Base-by-base conservation (phyloP, 1,140 invertebrate species). In the Xylocopa sonorina region DNA sequence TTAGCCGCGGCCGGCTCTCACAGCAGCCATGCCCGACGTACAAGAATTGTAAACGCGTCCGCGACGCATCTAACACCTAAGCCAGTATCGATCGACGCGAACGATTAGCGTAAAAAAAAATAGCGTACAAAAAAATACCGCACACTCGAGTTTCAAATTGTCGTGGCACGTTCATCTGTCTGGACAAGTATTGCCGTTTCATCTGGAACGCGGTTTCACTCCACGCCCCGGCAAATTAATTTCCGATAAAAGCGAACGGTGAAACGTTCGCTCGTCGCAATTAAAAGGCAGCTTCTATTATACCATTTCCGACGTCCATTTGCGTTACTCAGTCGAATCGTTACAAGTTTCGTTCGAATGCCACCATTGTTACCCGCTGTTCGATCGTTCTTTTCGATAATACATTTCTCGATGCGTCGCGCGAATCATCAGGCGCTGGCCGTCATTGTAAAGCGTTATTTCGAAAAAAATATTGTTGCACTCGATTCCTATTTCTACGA, bases 1-100 rank as follows among this genome's bases (percentile, higher is more conserved):
- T 86, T 86, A 86, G 53, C 48, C 62, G 64, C 60, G 64, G 53
- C 53, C 68, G 68, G 55, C 29, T 48, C 57, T 12, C 29, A n/a
- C 16, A 38, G 41, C 50, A 29, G 32, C 24, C 29, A 29, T 18
- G 38, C 21, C 43, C 48, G 78, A 83, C 72, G 72, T 64, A 50
- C 29, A 74, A 69, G 68, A 84, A 74, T 74, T 41, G 46, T 43
- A 21, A 24, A 46, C 43, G 24, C 62, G 34, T 58, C n/a, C 60
- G 46, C 34, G 32, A 21, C 27, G 32, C 2, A 24, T 29, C 27
- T 5, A 72, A 21, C 51, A 34, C 41, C 12, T 21, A 10, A n/a
- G 7, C 16, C 12, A 7, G 12, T 29, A 14, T n/a, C 12, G 24
- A 4, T 16, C 9, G 34, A 69, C 21, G 16, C 21, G 18, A 69